A percentile compares a stretch with the other conserved stretches of the same genome.
These are phyloP conservation scores for Lanistes nyassanus DNA, from an alignment of 1,140 invertebrate genomes.

Conservation along the genomic window DNA sequence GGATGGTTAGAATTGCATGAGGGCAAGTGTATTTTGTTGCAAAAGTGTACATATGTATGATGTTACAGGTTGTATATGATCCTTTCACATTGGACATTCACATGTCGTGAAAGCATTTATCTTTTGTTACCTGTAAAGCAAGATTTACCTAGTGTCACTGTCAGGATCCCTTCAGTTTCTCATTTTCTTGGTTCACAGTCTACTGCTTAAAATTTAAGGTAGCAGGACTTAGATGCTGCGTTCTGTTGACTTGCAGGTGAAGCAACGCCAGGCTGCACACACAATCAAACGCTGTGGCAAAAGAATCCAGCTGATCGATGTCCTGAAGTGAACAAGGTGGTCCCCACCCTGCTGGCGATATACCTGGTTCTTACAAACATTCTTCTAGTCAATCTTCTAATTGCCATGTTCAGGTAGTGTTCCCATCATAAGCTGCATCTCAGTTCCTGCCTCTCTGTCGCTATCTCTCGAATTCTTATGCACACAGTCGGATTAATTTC, in stretches of 20 bases:
- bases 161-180: background rate
- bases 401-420: slow-evolving; percentile 65
- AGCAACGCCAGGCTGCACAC: slow-evolving; percentile 38
- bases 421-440: background rate
- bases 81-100: background rate
- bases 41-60: background rate
- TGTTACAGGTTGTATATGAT: background rate
- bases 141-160: background rate
- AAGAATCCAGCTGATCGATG: slow-evolving; percentile 39
- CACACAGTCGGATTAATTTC: no score
- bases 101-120: no score
- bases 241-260: slow-evolving; percentile 27
- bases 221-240: slow-evolving; percentile 1
- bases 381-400: slow-evolving; percentile 63
- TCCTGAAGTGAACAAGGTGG: slow-evolving; percentile 49
- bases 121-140: background rate
- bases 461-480: no score
- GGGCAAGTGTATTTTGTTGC: no score
- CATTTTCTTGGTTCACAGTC: background rate
- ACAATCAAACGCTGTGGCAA: slow-evolving; percentile 47
- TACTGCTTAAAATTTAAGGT: slow-evolving; percentile 1
- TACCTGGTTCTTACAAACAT: slow-evolving; percentile 63
- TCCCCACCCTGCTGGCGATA: slow-evolving; percentile 48
- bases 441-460: no score
- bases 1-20: no score